Conservation (phyloP, 1,140 invertebrate species). For the Ericerus pela region DNA sequence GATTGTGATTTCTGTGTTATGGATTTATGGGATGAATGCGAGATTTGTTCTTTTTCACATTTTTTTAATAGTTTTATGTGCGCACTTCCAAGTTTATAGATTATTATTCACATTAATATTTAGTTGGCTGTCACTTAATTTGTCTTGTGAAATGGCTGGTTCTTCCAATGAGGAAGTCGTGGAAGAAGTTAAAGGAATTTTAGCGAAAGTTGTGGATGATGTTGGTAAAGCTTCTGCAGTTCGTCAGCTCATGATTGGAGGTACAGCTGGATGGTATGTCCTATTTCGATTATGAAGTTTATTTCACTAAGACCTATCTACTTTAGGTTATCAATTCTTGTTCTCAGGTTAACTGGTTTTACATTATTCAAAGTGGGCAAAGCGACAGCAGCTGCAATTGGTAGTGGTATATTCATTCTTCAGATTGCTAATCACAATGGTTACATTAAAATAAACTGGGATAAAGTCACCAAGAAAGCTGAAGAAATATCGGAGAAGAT, state of each 20-base stretch:
- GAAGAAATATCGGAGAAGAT: slow-evolving; percentile 69
- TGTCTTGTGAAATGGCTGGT: no score
- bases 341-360: slow-evolving; percentile 68
- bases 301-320: no score
- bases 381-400: slow-evolving; percentile 70
- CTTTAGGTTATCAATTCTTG: no score
- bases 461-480: slow-evolving; percentile 61
- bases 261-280: slow-evolving; percentile 79
- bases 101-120: no score
- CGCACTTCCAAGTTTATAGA: no score
- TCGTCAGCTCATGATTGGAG: slow-evolving; percentile 74
- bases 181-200: slow-evolving; percentile 45
- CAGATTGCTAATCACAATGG: slow-evolving; percentile 82
- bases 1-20: no score
- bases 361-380: slow-evolving; percentile 83
- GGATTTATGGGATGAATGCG: no score
- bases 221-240: slow-evolving; percentile 66
- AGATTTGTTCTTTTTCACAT: no score
- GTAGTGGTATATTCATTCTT: slow-evolving; percentile 72
- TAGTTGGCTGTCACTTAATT: no score
- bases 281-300: no score
- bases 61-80: no score
- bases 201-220: slow-evolving; percentile 58
- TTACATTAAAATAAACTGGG: slow-evolving; percentile 85
- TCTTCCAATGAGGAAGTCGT: slow-evolving; percentile 46